Percentiles rank a stretch among this genome's conserved stretches.
Evolutionary conservation across 2,797 vertebrate species (phyloP).

Genomic region (Vultur gryphus): DNA sequence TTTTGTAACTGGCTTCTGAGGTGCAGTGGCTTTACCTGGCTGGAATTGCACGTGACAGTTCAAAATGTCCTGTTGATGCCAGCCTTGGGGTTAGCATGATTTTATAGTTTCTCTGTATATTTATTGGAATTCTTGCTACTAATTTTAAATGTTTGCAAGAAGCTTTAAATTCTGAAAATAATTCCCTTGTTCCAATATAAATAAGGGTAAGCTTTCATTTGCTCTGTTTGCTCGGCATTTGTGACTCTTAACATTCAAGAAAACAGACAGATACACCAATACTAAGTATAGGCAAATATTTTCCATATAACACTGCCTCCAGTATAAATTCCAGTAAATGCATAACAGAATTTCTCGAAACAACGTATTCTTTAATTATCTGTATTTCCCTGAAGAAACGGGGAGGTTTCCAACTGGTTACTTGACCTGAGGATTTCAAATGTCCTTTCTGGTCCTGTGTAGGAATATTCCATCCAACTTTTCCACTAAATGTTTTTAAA

Average conservation of each 20-base stretch:
- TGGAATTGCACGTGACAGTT: neutral
- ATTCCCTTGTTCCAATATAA: neutral
- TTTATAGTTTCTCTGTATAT: neutral
- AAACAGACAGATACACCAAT: neutral
- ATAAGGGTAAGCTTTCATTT: neutral
- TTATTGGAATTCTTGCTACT: neutral
- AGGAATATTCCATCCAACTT: neutral
- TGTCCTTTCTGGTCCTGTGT: neutral
- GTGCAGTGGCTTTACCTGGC: neutral
- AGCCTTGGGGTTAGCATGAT: neutral
- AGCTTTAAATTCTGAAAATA: neutral
- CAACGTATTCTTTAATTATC: neutral
- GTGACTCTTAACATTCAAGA: neutral
- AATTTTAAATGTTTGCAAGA: neutral
- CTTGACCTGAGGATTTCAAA: neutral
- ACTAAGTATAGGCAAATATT: neutral
- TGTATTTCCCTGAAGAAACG: slow-evolving; percentile 35
- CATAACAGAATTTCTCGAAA: slow-evolving; percentile 9
- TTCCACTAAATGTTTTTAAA: neutral
- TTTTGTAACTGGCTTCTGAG: neutral
- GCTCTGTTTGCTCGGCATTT: neutral
- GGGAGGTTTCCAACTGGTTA: neutral
- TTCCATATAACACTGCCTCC: neutral
- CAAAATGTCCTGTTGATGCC: accelerated
- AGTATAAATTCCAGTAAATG: slow-evolving; percentile 43